Base-by-base conservation (phyloP, 2,797 vertebrate species). In the Catharus ustulatus region DNA sequence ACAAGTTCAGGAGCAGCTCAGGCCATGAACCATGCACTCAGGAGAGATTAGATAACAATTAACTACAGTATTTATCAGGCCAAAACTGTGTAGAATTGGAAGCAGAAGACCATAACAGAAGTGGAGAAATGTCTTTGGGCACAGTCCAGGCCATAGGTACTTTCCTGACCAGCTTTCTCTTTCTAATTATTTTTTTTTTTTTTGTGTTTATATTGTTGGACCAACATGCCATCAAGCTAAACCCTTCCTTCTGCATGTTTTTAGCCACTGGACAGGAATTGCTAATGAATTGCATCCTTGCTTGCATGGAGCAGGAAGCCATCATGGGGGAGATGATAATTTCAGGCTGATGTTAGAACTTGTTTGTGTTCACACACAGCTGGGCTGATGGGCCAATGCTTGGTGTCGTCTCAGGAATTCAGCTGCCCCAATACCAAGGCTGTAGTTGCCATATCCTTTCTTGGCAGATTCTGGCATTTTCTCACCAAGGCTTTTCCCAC, bases 381-480 rank as follows among this genome's bases (percentile, higher is more conserved):
- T 72, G 42, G 27, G 36, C 48, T 77, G 68, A 67, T 34, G n/a
- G 26, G 49, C 54, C 24, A 54, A 4, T 24, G 27, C 49, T 90
- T 0, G 0, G 30, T 5, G 0, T 29, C 79, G 54, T 22, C 30
- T 69, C 67, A 51, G 42, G 30, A 38, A 51, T 67, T 67, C 2
- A 8, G 17, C 32, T 75, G 36, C 26, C 11, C 36, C 72, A 73
- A 16, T 19, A 76, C n/a, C 21, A 66, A 77, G 45, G 42, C 38
- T 9, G 5, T 21, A 17, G 34, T 30, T 92, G 49, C 15, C 8
- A 23, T 43, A 77, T 40, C 42, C 15, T 77, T 77, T 13, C 51
- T 38, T 3, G 3, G 26, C 36, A 90, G 32, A 73, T 76, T 21
- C 23, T 80, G 52, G 13, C 23, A 19, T 76, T 67, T 94, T 71